These are phyloP conservation scores for Muscicapa striata DNA, from an alignment of 2,797 vertebrate genomes.

Conservation along the genomic window DNA sequence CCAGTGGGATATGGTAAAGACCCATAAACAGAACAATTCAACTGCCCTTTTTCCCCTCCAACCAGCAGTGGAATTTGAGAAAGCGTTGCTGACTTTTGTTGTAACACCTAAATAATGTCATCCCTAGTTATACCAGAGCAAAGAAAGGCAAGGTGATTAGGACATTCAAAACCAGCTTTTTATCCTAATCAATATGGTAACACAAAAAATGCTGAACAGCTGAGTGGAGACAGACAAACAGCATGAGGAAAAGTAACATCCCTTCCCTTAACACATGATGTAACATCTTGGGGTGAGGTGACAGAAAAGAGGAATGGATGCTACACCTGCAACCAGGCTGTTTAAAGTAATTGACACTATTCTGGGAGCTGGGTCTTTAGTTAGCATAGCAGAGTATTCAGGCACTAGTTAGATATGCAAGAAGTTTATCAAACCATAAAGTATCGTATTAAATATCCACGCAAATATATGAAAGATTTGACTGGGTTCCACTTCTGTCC, in stretches of 20 bases:
- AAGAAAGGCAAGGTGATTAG: slow-evolving; percentile 1
- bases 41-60: neutral
- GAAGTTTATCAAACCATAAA: slow-evolving; percentile 34
- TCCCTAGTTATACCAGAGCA: neutral
- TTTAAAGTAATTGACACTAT: neutral
- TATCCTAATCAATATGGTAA: neutral
- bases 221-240: neutral
- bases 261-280: neutral
- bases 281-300: neutral
- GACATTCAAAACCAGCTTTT: slow-evolving; percentile 19
- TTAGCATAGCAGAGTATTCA: slow-evolving; percentile 46
- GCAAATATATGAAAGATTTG: slow-evolving; percentile 36
- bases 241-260: neutral
- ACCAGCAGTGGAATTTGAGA: neutral
- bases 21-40: neutral
- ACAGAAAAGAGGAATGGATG: neutral
- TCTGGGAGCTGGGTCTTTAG: neutral
- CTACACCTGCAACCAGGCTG: neutral
- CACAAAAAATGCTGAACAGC: neutral
- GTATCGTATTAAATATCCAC: slow-evolving; percentile 56
- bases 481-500: slow-evolving; percentile 63
- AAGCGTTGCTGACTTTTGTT: neutral
- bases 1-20: neutral
- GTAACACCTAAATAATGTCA: neutral
- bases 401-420: slow-evolving; percentile 44